Base-by-base conservation (phyloP, 2,113 vertebrate genomes). In the Pandion haliaetus region DNA sequence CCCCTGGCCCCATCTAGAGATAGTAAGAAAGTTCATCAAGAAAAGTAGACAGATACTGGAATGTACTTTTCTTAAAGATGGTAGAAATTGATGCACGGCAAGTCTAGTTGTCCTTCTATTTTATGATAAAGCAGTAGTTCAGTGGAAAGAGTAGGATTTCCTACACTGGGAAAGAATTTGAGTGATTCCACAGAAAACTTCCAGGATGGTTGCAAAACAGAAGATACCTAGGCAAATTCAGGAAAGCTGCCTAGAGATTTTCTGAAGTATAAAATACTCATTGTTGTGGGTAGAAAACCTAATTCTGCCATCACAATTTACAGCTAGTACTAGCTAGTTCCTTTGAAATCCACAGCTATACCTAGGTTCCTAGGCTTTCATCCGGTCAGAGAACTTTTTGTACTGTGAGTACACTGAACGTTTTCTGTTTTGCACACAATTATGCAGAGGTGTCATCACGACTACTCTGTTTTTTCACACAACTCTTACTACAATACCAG, bases 371-470 rank as follows among this genome's bases (percentile, higher is more conserved):
- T 57, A 73, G 34, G 15, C 57, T 88, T 97, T 72, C 19, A 63
- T 67, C 49, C 49, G 82, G n/a, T 78, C 70, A 62, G 28, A 24
- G 26, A 57, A 77, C 54, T 42, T 77, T 90, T 86, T 92, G 34
- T 76, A 63, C 50, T 93, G 40, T 93, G 45, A 78, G 38, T 45
- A 70, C 69, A 82, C 26, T 25, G 59, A 73, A 76, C 24, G 44
- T 88, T 93, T 89, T 93, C 76, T 59, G 29, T 86, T 95, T 95
- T 92, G 49, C 69, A 89, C 88, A 59, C 57, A 66, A 47, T 90
- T 94, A 85, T 71, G 72, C 73, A 96, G 58, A 83, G 91, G 34
- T 57, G 57, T 62, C 62, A 59, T 96, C 63, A 50, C 10, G 40
- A 31, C 12, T 34, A 6, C 45, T 81, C 28, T 66, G 23, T 66